Base-by-base conservation (phyloP, 92 coral and sea anemone species). In the Palythoa grandiflora region DNA sequence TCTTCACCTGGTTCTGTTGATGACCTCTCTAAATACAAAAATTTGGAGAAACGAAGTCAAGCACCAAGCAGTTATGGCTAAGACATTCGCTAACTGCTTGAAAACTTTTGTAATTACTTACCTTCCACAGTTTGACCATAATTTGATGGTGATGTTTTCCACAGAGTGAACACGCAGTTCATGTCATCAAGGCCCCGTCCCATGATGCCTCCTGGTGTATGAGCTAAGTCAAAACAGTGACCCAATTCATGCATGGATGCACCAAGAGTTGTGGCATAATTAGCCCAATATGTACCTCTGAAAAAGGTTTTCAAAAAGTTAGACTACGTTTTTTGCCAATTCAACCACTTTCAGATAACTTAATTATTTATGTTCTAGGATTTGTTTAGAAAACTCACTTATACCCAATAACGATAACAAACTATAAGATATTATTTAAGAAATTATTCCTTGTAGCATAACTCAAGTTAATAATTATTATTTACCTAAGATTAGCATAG, bases 161-260 rank as follows among this genome's bases (percentile, higher is more conserved):
- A 91, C 79, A 96, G 38, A 21, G 93, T 91, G 81, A 96, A 96
- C 53, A 93, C 94, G 40, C 92, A 79, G 89, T 96, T 93, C 93
- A 96, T 95, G 83, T 96, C 97, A 81, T 96, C 99, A 91, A 96
- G 95, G 52, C 99, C 99, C 75, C 99, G 89, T 9, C 94, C 97
- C 99, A 96, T 96, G 77, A 96, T 95, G 50, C 99, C 99, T 39
- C 91, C 89, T 57, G 99, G 99, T 85, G 98, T 96, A 89, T 96
- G 99, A 38, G 96, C 95, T 47, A 96, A 86, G 87, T 96, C 99
- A 91, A 96, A 96, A 91, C 98, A 95, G 87, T 96, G 99, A 0
- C 99, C 99, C 38, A 96, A 92, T 52, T 96, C 99, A 87, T 96
- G 99, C 90, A 96, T 93, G 35, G 99, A 91, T 35, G 99, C 99